Evolutionary conservation across 2,797 vertebrate genomes (phyloP), one percentile per base, ranked within the genome.

Genomic region (Meriones psammophilus): DNA sequence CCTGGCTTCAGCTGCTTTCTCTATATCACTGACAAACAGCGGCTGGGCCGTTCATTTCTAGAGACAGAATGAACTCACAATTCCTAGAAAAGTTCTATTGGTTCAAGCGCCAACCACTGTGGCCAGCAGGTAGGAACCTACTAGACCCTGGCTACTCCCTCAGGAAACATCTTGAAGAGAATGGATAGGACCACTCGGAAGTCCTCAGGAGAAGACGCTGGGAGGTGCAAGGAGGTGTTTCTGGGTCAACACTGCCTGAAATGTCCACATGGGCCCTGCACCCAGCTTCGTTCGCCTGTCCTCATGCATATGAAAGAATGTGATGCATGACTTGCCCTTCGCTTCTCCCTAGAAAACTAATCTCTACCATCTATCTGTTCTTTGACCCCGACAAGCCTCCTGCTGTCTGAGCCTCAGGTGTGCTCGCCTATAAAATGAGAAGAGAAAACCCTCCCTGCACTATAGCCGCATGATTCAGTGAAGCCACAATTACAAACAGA

Each of bases 31-130:
- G 74, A 46, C 17, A 60, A 80, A 17, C 20, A 64, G 81, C 26
- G 28, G 17, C 36, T 60, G 46, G 60, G 77, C 66, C 64, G 83
- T 69, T 83, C 42, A 24, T 84, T 80, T 91, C 66, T 64, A 88
- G 76, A 87, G 62, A 89, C 90, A 95, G 60, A 62, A n/a, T 54
- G 42, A 76, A 85, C 24, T 64, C 74, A 77, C n/a, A 58, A n/a
- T 84, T 86, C 92, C 87, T 66, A 88, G 36, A 17, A 33, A 68
- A 86, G 78, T 69, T 83, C 56, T 92, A 73, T 73, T 69, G 18
- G 13, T 18, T 88, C 60, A 54, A n/a, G 36, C 3, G 1, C 78
- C 74, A 42, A 3, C n/a, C 56, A 18, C 6, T 39, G 15, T 33
- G 74, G 30, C 54, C 73, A 42, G 33, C 64, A 46, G 69, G 36